Conservation (phyloP, 1,140 invertebrate genomes). For the Xylocopa sonorina region DNA sequence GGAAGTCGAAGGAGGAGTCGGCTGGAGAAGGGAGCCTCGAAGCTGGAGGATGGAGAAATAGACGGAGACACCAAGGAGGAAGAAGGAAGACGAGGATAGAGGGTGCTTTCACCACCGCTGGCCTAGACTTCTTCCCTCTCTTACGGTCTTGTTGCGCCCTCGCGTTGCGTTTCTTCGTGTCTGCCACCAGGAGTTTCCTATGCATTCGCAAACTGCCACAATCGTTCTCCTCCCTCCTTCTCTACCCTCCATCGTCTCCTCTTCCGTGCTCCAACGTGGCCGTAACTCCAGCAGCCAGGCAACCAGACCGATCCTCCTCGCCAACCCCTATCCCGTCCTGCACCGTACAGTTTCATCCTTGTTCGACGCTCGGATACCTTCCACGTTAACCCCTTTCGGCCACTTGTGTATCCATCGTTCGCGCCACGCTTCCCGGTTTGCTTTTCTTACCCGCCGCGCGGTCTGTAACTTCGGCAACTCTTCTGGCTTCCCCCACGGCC, state of each 20-base stretch:
- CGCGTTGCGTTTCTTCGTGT: constrained; percentile 59
- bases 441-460: constrained; percentile 33
- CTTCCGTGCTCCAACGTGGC: not conserved
- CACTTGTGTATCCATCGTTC: constrained; percentile 44
- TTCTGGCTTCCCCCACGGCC: not conserved
- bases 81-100: constrained; percentile 38
- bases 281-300: not conserved
- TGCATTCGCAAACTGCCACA: constrained; percentile 63
- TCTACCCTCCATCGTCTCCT: constrained; percentile 3
- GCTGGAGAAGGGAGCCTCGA: constrained; percentile 36
- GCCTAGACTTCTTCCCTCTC: constrained; percentile 65
- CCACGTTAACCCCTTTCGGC: not conserved
- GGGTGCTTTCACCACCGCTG: constrained; percentile 67
- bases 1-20: constrained; percentile 24
- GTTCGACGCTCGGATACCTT: not conserved
- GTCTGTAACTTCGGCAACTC: constrained; percentile 36
- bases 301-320: not conserved
- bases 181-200: constrained; percentile 50
- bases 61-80: constrained; percentile 42
- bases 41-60: constrained; percentile 43
- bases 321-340: not conserved
- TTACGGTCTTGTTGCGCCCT: constrained; percentile 40
- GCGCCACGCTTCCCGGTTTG: constrained; percentile 31
- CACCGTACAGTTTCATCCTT: constrained; percentile 14
- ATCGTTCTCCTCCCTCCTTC: constrained; percentile 26